phyloP scores from a whole-genome alignment of 2,888 invertebrate species.

The Nyleta sp. region DNA sequence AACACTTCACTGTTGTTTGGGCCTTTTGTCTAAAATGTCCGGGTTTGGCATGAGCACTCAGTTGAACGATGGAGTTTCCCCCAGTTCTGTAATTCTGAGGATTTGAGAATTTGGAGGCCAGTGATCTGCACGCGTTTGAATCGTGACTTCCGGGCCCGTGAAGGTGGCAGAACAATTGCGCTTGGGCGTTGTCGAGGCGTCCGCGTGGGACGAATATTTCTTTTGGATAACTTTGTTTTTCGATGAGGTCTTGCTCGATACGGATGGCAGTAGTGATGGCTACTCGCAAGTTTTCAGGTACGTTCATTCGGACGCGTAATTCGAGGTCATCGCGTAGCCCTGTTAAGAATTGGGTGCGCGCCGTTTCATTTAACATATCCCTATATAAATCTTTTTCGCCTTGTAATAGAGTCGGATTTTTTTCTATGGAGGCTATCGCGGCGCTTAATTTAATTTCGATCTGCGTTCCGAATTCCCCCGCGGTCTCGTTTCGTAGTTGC shows the following conservation, averaged over 20 bases:
- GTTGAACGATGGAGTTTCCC: no score
- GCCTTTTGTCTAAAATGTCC: no score
- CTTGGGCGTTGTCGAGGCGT: no score
- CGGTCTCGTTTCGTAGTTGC: neutral
- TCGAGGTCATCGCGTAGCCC: neutral
- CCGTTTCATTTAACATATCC: neutral
- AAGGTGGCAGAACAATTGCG: no score
- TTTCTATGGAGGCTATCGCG: neutral
- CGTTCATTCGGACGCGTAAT: neutral
- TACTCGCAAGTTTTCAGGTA: neutral
- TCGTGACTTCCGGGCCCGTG: no score
- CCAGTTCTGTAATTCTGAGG: no score
- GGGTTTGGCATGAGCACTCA: no score
- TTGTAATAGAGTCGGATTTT: neutral
- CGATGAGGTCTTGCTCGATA: neutral
- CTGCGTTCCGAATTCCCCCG: neutral
- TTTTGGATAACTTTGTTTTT: no score
- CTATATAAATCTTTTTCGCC: neutral
- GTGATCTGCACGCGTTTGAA: no score
- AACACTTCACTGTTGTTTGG: no score
- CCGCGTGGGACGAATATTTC: no score
- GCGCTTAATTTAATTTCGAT: neutral
- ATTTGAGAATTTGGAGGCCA: no score
- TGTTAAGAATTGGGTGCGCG: neutral
- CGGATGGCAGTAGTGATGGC: neutral